Evolutionary conservation across 2,797 vertebrate genomes (phyloP).

Genomic region (Scolopax rusticola): DNA sequence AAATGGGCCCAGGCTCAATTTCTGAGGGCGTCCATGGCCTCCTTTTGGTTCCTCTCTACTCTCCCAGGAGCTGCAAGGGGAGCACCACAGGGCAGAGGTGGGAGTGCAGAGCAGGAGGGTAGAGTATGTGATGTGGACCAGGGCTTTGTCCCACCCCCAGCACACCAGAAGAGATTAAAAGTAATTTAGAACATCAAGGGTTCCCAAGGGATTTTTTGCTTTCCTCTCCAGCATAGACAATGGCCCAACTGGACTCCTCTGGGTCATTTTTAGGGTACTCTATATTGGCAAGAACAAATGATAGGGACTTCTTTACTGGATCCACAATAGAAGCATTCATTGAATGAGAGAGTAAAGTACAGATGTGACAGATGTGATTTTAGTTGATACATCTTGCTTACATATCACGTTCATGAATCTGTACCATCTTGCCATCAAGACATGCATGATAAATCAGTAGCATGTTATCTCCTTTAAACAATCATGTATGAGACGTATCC

Average conservation of each 20-base stretch:
- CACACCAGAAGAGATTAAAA: fast-evolving
- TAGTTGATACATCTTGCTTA: not conserved
- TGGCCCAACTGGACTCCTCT: not conserved
- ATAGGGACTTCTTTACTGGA: not conserved
- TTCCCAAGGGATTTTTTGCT: fast-evolving
- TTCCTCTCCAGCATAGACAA: not conserved
- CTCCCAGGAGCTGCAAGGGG: fast-evolving
- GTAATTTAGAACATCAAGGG: fast-evolving
- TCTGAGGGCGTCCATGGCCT: fast-evolving
- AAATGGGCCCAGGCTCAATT: fast-evolving
- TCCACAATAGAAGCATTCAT: not conserved
- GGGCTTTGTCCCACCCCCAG: not conserved
- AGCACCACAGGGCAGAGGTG: not conserved
- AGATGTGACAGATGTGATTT: not conserved
- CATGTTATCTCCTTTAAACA: not conserved
- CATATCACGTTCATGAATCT: not conserved
- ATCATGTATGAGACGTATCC: not conserved
- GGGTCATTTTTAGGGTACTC: not conserved
- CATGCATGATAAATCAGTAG: not conserved
- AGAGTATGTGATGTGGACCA: fast-evolving
- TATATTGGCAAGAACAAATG: not conserved
- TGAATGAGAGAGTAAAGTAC: not conserved
- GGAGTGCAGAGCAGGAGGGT: fast-evolving
- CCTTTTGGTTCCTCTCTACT: not conserved
- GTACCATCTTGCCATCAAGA: not conserved